Evolutionary conservation across 1,140 invertebrate genomes (phyloP).

Genomic region (Drosophila azteca): DNA sequence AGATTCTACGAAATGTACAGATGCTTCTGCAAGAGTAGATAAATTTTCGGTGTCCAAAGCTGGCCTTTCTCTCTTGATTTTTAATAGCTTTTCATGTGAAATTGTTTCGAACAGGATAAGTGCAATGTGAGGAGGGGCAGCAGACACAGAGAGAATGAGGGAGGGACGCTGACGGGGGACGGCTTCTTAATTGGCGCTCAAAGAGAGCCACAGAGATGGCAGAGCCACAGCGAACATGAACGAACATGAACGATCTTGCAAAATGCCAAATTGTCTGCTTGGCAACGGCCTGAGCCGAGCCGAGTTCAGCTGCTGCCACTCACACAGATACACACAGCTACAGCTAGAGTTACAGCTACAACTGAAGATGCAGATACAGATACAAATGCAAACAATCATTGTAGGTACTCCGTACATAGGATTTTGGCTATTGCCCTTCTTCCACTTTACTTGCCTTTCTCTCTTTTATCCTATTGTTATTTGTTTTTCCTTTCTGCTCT

Average conservation of each 20-base stretch:
- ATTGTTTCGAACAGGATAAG: constrained; percentile 60
- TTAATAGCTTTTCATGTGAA: constrained; percentile 81
- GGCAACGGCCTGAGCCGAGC: constrained; percentile 3
- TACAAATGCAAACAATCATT: constrained; percentile 12
- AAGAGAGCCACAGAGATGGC: constrained; percentile 17
- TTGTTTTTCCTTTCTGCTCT: constrained; percentile 34
- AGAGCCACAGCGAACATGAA: background rate
- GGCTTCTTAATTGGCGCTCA: constrained; percentile 60
- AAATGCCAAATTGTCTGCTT: constrained; percentile 61
- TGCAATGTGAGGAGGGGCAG: constrained; percentile 9
- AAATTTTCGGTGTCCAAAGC: too few species aligned
- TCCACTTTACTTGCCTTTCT: constrained; percentile 2
- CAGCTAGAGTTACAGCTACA: background rate
- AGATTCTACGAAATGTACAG: too few species aligned
- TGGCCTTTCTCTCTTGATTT: constrained; percentile 8
- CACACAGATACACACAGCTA: background rate
- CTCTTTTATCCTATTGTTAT: constrained; percentile 42
- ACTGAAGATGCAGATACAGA: background rate
- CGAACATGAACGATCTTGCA: constrained; percentile 33
- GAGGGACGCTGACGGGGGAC: constrained; percentile 41
- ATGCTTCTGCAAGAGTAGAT: too few species aligned
- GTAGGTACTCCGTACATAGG: constrained; percentile 15
- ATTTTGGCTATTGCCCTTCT: constrained; percentile 17
- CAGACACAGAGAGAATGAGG: background rate
- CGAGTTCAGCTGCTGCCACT: constrained; percentile 8